phyloP scores from a whole-genome alignment of 2,797 vertebrate genomes.

The Dallia pectoralis region DNA sequence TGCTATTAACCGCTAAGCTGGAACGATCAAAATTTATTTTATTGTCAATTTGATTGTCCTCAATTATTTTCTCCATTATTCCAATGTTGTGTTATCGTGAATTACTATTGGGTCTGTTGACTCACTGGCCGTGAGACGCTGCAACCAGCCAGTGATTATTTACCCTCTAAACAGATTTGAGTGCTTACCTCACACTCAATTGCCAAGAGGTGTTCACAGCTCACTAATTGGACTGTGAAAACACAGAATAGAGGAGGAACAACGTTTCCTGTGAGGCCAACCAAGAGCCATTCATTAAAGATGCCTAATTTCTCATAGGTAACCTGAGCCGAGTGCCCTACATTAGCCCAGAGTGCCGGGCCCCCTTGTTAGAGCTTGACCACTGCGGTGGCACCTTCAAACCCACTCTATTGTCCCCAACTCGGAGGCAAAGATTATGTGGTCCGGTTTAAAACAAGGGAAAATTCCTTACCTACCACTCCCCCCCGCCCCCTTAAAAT shows the following conservation, averaged over 20 bases:
- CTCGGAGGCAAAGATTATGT: slow-evolving; percentile 71
- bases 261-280: slow-evolving; percentile 32
- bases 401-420: slow-evolving; percentile 64
- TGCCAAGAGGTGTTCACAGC: slow-evolving; percentile 2
- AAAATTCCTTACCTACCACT: slow-evolving; percentile 39
- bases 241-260: slow-evolving; percentile 27
- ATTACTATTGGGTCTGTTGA: background rate
- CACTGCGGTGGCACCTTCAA: slow-evolving; percentile 67
- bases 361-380: slow-evolving; percentile 56
- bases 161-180: background rate
- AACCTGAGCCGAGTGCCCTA: slow-evolving; percentile 64
- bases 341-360: slow-evolving; percentile 46
- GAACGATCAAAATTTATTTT: too few species aligned
- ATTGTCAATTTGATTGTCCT: too few species aligned
- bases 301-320: slow-evolving; percentile 49
- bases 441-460: slow-evolving; percentile 63
- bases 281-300: slow-evolving; percentile 37
- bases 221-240: slow-evolving; percentile 46
- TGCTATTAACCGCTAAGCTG: too few species aligned
- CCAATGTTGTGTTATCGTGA: background rate
- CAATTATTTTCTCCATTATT: background rate
- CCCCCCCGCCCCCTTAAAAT: slow-evolving; percentile 53
- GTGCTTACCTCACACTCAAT: background rate
- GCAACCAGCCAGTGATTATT: background rate
- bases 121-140: background rate